Conservation (phyloP, 2,888 invertebrate species). For the Latheticus oryzae region DNA sequence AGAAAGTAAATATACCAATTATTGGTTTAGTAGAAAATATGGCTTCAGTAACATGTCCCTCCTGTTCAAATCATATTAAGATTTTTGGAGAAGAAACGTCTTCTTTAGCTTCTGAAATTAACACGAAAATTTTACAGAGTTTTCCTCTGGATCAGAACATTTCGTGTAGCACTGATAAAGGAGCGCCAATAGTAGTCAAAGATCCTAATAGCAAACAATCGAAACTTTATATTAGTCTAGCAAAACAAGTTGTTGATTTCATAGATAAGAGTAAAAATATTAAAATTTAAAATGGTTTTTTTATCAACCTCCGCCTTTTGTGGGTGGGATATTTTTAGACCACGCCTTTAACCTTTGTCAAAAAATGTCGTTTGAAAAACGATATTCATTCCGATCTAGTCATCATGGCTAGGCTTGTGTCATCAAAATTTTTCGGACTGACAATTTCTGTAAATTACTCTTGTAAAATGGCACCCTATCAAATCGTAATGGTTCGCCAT, state of each 20-base stretch:
- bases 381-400: conserved; percentile 5
- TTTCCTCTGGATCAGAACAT: conserved; percentile 80
- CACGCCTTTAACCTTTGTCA: no score
- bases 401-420: conserved; percentile 6
- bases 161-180: conserved; percentile 77
- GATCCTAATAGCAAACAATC: conserved; percentile 66
- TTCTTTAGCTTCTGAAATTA: conserved; percentile 73
- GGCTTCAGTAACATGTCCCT: conserved; percentile 81
- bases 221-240: conserved; percentile 52
- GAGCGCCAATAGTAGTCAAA: conserved; percentile 79
- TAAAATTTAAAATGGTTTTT: no score
- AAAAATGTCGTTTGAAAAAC: conserved; percentile 15
- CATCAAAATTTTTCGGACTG: not conserved
- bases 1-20: conserved; percentile 83
- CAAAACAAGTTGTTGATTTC: conserved; percentile 52
- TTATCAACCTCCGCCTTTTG: no score
- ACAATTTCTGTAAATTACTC: conserved; percentile 1
- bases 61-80: conserved; percentile 78
- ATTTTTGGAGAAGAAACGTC: conserved; percentile 79
- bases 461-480: conserved; percentile 63
- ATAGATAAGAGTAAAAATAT: conserved; percentile 33
- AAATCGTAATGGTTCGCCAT: conserved; percentile 72
- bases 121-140: conserved; percentile 75
- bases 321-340: no score
- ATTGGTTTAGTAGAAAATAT: conserved; percentile 94